Percentiles rank a stretch among this genome's conserved stretches.
Conservation (phyloP, 2,797 vertebrate species). For the Tauraco hartlaubi region DNA sequence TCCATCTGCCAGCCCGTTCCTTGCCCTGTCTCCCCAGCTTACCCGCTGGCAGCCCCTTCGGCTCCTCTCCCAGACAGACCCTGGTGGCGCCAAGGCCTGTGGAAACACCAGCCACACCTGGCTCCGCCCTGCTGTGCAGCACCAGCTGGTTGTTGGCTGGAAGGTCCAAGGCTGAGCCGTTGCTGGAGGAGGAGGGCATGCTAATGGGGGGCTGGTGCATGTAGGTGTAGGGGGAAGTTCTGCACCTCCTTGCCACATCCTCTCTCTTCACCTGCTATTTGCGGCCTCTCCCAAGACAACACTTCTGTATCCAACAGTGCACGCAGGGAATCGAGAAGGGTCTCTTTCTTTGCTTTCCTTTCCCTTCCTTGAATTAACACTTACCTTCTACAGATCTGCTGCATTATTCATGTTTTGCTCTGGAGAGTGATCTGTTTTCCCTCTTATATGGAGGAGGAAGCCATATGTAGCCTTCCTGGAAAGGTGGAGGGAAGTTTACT, state of each 20-base stretch:
- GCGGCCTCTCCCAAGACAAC: neutral
- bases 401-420: neutral
- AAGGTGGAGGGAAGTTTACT: neutral
- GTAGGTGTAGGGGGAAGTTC: neutral
- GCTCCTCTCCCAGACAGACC: neutral
- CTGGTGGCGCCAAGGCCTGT: neutral
- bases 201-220: accelerated
- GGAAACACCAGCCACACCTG: neutral
- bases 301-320: neutral
- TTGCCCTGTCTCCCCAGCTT: neutral
- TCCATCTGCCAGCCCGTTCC: neutral
- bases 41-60: neutral
- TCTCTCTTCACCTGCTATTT: neutral
- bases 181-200: neutral
- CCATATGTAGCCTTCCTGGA: neutral
- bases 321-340: neutral
- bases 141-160: neutral
- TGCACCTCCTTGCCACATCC: neutral
- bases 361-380: neutral
- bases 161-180: neutral
- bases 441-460: neutral
- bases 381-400: neutral
- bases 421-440: neutral
- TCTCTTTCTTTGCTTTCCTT: neutral
- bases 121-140: neutral